Evolutionary conservation across 1,140 invertebrate species (phyloP).

Genomic region (Drosophila persimilis): DNA sequence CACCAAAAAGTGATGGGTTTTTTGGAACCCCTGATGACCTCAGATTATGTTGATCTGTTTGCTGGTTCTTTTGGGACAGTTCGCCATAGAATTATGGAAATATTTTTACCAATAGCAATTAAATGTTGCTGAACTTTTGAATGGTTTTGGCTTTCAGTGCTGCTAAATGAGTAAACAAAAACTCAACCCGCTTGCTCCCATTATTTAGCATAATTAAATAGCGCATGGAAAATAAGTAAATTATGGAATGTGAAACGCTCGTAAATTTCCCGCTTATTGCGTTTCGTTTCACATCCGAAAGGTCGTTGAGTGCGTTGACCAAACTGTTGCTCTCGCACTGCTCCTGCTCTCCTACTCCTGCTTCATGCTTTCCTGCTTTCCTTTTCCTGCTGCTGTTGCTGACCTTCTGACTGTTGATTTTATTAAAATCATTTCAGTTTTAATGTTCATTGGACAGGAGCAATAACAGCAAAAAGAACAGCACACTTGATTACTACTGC

Average conservation of each 20-base stretch:
- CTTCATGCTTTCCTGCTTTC: not conserved
- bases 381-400: not conserved
- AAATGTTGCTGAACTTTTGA: not conserved
- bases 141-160: not conserved
- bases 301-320: slow-evolving; percentile 38
- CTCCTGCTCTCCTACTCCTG: slow-evolving; percentile 25
- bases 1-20: no score
- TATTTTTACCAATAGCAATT: not conserved
- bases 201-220: slow-evolving; percentile 56
- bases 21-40: no score
- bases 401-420: slow-evolving; percentile 50
- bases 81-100: not conserved
- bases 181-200: slow-evolving; percentile 19
- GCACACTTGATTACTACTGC: slow-evolving; percentile 60
- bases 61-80: no score
- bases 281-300: slow-evolving; percentile 13
- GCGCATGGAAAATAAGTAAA: slow-evolving; percentile 52
- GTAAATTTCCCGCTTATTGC: slow-evolving; percentile 46
- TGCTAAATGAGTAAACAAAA: slow-evolving; percentile 24
- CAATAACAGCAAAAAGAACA: slow-evolving; percentile 11
- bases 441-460: slow-evolving; percentile 22
- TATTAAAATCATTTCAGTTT: slow-evolving; percentile 48
- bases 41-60: no score
- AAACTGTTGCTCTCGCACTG: slow-evolving; percentile 48
- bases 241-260: slow-evolving; percentile 49